Base-by-base conservation (phyloP, 2,797 vertebrate genomes). In the Labroides dimidiatus region DNA sequence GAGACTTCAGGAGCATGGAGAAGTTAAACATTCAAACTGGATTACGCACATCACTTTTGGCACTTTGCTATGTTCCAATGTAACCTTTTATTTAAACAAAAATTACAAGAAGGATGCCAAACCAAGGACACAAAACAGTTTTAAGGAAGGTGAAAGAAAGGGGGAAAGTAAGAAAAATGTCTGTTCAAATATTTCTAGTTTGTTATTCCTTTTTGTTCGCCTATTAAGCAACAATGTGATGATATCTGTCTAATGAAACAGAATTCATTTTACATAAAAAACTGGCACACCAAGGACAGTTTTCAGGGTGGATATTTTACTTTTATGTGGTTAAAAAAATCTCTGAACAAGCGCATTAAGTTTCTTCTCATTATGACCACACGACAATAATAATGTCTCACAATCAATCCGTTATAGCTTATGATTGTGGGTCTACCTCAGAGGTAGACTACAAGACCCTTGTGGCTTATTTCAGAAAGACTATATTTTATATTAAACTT, bases 1-100 rank as follows among this genome's bases (percentile, higher is more conserved):
- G 47, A 89, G 85, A 73, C 84, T 49, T 82, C 57, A 79, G 51
- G 75, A 89, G 64, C 64, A 53, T 89, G 62, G 72, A 86, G 5
- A 8, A 33, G 30, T 33, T 33, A 33, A 33, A 33, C 30, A 33
- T 33, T 33, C 30, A 33, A 33, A 33, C 69, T 84, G 84, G 61
- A 91, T 84, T 84, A 86, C 90, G 87, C 88, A 89, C 79, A 87
- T 85, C 72, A 87, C 41, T 84, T 76, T 72, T 93, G 59, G 61
- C 82, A 82, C 86, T 80, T 53, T 58, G 82, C 72, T 81, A 63
- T 75, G 64, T 86, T 48, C 77, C 33, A 75, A 75, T 14, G 53
- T 56, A 89, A 77, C 63, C 62, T 71, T 58, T 68, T 61, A 77
- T 49, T 74, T 78, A 59, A 72, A 61, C 14, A 69, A 80, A 69